Evolutionary conservation across 2,113 vertebrate species (phyloP), one percentile per base, ranked within the genome.

Genomic region (Grammomys dolichurus): DNA sequence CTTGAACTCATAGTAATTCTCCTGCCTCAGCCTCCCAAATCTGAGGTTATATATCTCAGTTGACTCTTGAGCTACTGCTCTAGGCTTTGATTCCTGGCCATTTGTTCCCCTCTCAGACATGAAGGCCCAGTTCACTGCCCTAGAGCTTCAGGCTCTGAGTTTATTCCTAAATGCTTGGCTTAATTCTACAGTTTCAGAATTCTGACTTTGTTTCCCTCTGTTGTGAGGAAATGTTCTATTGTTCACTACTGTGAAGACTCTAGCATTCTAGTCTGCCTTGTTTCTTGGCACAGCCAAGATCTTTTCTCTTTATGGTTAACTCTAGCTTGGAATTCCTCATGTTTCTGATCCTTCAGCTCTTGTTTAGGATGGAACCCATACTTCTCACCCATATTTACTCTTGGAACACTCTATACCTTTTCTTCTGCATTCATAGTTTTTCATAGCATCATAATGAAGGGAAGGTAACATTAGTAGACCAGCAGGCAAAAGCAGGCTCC

Each of bases 181-280:
- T 87, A 43, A 90, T 58, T 94, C 16, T 78, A 3, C 73, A 54
- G 20, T 77, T 93, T 93, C 16, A 93, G 58, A 88, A 81, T 91
- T 89, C 87, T 76, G 16, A 9, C 12, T 76, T 80, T 90, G 26
- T 81, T 89, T 93, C 75, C n/a, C 36, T 19, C 1, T 31, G 19
- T 26, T 48, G 2, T 3, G 22, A 17, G 72, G 33, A 90, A 31
- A 46, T 60, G 90, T 96, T 92, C 17, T 43, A 17, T 85, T 92
- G 46, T 88, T 65, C 26, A 33, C 31, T 81, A 88, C 16, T 80
- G n/a, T 43, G 54, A 94, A 65, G 19, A 92, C 11, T 51, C 2
- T 69, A 92, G 63, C 26, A 73, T 81, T 96, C 63, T 36, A 75
- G 65, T 69, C 7, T 43, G 56, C 28, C 17, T 67, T 76, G 20